Evolutionary conservation across 1,140 invertebrate species (phyloP).

Genomic region (Drosophila pruinosa): DNA sequence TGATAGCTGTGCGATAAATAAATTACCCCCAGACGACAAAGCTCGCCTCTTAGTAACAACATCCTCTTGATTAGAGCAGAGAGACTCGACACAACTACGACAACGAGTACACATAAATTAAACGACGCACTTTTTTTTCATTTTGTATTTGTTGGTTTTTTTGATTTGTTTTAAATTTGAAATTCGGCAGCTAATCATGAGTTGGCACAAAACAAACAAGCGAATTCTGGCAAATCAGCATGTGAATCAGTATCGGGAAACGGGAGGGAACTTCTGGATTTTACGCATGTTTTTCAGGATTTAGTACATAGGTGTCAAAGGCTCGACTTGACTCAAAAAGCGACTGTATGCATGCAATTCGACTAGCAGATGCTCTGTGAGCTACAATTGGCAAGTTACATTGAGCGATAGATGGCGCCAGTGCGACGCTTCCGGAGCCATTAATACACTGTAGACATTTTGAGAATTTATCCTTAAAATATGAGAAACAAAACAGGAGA

Average conservation of each 20-base stretch:
- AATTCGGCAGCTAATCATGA: conserved; percentile 47
- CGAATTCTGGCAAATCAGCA: too few species aligned
- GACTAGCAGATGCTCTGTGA: neutral
- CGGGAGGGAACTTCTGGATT: conserved; percentile 34
- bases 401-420: too few species aligned
- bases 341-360: too few species aligned
- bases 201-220: conserved; percentile 43
- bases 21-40: neutral
- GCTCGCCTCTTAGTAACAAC: neutral
- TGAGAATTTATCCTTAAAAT: too few species aligned
- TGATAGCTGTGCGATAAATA: neutral
- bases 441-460: too few species aligned
- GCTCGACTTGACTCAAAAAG: neutral
- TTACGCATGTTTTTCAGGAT: neutral
- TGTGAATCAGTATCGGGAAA: conserved; percentile 26
- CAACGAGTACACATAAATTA: neutral
- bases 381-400: too few species aligned
- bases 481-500: too few species aligned
- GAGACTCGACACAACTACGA: neutral
- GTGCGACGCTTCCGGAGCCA: too few species aligned
- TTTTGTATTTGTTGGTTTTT: conserved; percentile 10
- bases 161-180: conserved; percentile 2
- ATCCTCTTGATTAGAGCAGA: conserved; percentile 1
- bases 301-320: conserved; percentile 5
- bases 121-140: conserved; percentile 30